Percentiles rank a stretch among this genome's conserved stretches.
Evolutionary conservation across 2,113 vertebrate species (phyloP).

Genomic region (Danionella cerebrum): DNA sequence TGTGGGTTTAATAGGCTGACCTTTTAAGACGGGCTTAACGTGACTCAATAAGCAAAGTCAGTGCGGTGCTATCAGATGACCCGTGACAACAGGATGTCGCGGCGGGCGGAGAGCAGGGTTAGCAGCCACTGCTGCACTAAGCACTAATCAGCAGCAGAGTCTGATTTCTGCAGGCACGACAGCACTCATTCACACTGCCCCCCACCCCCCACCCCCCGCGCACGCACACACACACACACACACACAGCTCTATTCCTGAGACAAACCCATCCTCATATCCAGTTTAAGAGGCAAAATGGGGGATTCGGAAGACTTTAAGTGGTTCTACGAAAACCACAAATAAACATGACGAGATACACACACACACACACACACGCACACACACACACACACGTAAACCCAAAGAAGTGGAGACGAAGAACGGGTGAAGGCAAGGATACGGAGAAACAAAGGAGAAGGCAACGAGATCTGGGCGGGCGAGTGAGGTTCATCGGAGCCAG

Average conservation of each 20-base stretch:
- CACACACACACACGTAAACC: neutral
- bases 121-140: slow-evolving; percentile 51
- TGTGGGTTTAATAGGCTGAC: slow-evolving; percentile 56
- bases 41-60: slow-evolving; percentile 56
- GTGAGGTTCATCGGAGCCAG: slow-evolving; percentile 17
- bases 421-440: neutral
- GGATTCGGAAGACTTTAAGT: slow-evolving; percentile 37
- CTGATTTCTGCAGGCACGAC: slow-evolving; percentile 67
- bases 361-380: slow-evolving; percentile 11
- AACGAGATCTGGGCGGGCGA: slow-evolving; percentile 8
- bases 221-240: slow-evolving; percentile 45
- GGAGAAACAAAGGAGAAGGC: neutral
- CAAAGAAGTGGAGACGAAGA: neutral
- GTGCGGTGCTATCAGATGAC: slow-evolving; percentile 61
- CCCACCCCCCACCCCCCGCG: slow-evolving; percentile 68
- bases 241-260: slow-evolving; percentile 5
- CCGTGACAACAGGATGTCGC: slow-evolving; percentile 57
- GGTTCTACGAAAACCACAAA: slow-evolving; percentile 10
- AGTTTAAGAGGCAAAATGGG: slow-evolving; percentile 50
- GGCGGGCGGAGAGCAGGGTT: slow-evolving; percentile 52
- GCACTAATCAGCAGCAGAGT: slow-evolving; percentile 49
- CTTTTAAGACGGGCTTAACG: slow-evolving; percentile 61
- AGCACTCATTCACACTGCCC: slow-evolving; percentile 58
- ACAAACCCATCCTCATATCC: slow-evolving; percentile 52
- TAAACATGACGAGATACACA: neutral